Evolutionary conservation across 2,797 vertebrate species (phyloP), one percentile per base, ranked within the genome.

Genomic region (Synaphobranchus kaupii): DNA sequence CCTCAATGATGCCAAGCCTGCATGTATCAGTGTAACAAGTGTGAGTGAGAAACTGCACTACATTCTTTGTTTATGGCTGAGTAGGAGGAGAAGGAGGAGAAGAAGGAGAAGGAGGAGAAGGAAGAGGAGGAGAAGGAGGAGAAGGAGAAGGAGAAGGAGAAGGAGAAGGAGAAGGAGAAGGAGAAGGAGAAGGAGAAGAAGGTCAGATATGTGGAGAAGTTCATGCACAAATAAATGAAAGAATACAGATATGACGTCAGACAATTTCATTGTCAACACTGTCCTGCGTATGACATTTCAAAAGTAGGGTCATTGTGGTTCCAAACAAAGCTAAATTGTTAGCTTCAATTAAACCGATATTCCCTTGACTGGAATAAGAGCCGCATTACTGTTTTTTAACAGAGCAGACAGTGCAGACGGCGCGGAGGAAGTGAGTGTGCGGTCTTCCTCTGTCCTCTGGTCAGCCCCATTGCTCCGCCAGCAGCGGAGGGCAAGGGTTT

Each of bases 181-280:
- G 25, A 66, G 17, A 20, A 22, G 2, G 20, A n/a, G 60, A 66
- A 5, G 60, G 25, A 66, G 25, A n/a, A 22, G 60, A 66, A 66
- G 10, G 60, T 22, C 17, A 66, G 22, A 66, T 22, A 73, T 2
- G n/a, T 15, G 12, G 12, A 13, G 31, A 73, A 73, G 8, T 73
- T 34, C 2, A 15, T n/a, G 6, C 25, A n/a, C 88, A 94, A 94
- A 95, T 96, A 95, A 96, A 95, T 95, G 93, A 95, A 94, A 95
- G 91, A 92, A 94, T 28, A 92, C 92, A 92, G 91, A 94, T 93
- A 94, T 94, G 92, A 95, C 92, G 95, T 94, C 90, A 91, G 93
- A 89, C 86, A 88, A 93, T 89, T 93, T 93, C 94, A 92, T 94
- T 92, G 95, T 95, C 93, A 95, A 95, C 94, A 92, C 93, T 91